Base-by-base conservation (phyloP, 2,888 invertebrate species). In the Nymphalis urticae region DNA sequence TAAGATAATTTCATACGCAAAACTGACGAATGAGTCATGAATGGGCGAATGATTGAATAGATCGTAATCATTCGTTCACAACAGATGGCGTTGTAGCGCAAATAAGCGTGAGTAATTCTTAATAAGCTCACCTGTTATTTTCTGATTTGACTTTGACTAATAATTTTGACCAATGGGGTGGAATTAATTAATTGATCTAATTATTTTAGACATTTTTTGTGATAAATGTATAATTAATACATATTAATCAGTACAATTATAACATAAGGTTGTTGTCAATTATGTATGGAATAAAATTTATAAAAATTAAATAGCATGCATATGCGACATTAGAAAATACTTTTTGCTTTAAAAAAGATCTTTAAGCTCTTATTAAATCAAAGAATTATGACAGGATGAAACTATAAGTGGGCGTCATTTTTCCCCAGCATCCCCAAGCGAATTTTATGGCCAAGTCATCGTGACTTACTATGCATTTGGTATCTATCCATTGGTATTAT, bases 401-500 rank as follows among this genome's bases (percentile, higher is more conserved):
- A 42, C 42, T 42, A 42, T 42, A 13, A 42, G 42, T 13, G 13
- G 42, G 13, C 62, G 51, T 66, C 66, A 62, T 64, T 58, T 63
- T 58, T 62, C 70, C 66, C 66, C 63, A 51, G 19, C 62, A 36
- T 60, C 58, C 58, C 58, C 21, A 66, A 21, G 50, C 42, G 59
- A 51, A 66, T 48, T 53, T 54, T 62, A 62, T 13, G 42, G 62
- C n/a, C 54, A 24, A 82, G 85, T 90, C 91, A 91, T 81, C 77
- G 76, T 90, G 90, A 90, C 84, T 81, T 80, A 74, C 81, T 78
- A 81, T 85, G 83, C 89, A 89, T 88, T 91, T 87, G 89, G 86
- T 87, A 83, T 82, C 87, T 85, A 89, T 89, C 89, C 81, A 85
- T 84, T 82, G 88, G 88, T 80, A 90, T 91, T 89, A 90, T 78